Percentiles rank a stretch among this genome's conserved stretches.
These are phyloP conservation scores for Otolemur garnettii DNA, from an alignment of 2,113 vertebrate genomes.

Conservation along the genomic window DNA sequence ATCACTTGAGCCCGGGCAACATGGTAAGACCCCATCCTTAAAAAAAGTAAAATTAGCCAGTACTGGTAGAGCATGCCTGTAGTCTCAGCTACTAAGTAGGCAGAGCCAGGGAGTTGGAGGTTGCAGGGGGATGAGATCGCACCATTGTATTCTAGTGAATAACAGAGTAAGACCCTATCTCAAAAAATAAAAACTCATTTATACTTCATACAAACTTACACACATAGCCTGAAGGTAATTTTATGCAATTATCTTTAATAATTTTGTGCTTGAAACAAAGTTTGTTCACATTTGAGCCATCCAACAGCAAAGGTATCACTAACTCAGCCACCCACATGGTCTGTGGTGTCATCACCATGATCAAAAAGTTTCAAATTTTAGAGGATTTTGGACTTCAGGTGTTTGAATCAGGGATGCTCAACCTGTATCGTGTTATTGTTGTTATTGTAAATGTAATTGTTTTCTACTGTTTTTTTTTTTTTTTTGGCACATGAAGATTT, in stretches of 20 bases:
- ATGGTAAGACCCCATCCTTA: too few relatives aligned
- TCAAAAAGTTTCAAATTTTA: background rate
- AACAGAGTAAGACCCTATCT: too few relatives aligned
- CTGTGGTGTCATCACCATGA: background rate
- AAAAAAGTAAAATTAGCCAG: too few relatives aligned
- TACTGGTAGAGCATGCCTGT: too few relatives aligned
- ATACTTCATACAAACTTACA: background rate
- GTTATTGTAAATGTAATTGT: background rate
- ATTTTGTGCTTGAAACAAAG: background rate
- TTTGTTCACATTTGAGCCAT: background rate
- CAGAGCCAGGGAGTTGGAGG: too few relatives aligned
- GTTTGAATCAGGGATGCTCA: background rate
- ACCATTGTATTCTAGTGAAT: too few relatives aligned
- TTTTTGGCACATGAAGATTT: background rate
- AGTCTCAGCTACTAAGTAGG: too few relatives aligned
- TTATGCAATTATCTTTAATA: background rate
- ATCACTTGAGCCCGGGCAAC: too few relatives aligned
- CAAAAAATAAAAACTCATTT: too few relatives aligned
- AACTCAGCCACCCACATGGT: background rate
- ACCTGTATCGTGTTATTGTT: background rate
- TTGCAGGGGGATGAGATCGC: too few relatives aligned
- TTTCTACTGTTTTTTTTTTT: slow-evolving; percentile 4
- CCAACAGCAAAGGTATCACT: background rate
- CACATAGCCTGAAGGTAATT: background rate
- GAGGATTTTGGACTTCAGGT: background rate